A percentile compares a stretch with the other conserved stretches of the same genome.
Evolutionary conservation across 2,113 vertebrate genomes (phyloP).

Genomic region (Ptilonorhynchus violaceus): DNA sequence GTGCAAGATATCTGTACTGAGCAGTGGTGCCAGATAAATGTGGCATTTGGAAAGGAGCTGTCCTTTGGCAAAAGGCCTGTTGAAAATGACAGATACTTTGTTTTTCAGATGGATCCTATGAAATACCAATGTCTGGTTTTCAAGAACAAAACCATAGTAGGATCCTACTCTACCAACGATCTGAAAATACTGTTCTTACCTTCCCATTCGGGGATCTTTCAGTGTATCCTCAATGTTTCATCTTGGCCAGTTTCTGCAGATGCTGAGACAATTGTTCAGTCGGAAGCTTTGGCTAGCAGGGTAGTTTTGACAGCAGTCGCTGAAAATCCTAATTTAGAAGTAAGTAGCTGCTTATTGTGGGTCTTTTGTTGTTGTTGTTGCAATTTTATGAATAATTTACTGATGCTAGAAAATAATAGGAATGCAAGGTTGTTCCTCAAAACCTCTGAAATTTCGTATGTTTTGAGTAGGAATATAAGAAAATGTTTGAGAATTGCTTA

Average conservation of each 20-base stretch:
- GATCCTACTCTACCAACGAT: conserved; percentile 86
- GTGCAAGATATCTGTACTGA: not conserved
- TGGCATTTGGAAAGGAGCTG: not conserved
- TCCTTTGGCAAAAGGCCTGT: not conserved
- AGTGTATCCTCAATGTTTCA: conserved; percentile 85
- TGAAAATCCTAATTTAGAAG: conserved; percentile 87
- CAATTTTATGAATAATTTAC: not conserved
- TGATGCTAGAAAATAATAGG: not conserved
- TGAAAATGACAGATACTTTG: not conserved
- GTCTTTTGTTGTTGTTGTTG: not conserved
- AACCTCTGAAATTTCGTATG: not conserved
- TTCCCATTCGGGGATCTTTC: conserved; percentile 83
- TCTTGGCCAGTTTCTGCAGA: conserved; percentile 91
- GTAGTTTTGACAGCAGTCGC: conserved; percentile 87
- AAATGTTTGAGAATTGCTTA: not conserved
- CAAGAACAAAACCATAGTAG: conserved; percentile 91
- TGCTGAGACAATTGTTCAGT: conserved; percentile 74
- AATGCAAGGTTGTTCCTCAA: not conserved
- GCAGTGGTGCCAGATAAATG: not conserved
- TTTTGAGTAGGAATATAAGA: not conserved
- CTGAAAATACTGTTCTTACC: conserved; percentile 91
- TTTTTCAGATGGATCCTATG: conserved; percentile 80
- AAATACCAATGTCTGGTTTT: conserved; percentile 90
- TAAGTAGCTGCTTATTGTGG: conserved; percentile 51
- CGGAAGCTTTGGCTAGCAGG: conserved; percentile 83